phyloP scores from a whole-genome alignment of 2,113 vertebrate genomes.

The Puntigrus tetrazona region DNA sequence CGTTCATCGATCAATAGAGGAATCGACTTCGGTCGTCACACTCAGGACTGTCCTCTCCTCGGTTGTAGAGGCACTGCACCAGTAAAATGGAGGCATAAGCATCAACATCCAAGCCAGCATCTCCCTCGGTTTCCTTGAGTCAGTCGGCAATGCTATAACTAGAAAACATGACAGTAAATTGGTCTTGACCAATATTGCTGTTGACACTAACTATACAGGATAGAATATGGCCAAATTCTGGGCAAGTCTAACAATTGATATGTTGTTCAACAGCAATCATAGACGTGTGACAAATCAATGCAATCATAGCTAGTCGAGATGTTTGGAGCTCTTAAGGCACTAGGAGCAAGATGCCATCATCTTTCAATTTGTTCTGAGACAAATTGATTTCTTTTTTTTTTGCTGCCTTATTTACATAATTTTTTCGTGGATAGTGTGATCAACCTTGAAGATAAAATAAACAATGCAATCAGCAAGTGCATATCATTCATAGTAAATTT shows the following conservation, averaged over 20 bases:
- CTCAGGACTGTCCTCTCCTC: not conserved
- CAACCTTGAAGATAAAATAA: not conserved
- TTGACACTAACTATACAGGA: not conserved
- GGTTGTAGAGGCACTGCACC: not conserved
- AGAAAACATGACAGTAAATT: not conserved
- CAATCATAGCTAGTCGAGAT: not conserved
- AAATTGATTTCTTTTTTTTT: not conserved
- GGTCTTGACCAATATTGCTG: not conserved
- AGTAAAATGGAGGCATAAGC: not conserved
- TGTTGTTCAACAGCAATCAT: slow-evolving; percentile 22
- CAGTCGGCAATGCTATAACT: not conserved
- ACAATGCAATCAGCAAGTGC: not conserved
- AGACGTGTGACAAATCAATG: slow-evolving; percentile 20
- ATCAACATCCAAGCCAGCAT: not conserved
- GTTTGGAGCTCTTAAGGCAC: not conserved
- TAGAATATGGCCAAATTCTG: not conserved
- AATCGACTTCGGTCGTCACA: slow-evolving; percentile 20
- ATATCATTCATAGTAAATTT: not conserved
- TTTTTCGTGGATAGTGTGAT: not conserved
- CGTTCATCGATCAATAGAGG: slow-evolving; percentile 27
- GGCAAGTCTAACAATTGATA: not conserved
- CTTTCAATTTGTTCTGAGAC: not conserved
- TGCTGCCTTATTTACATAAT: not conserved
- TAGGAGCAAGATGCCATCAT: slow-evolving; percentile 9
- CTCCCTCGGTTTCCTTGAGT: not conserved